These are phyloP conservation scores for Nymphalis urticae DNA, from an alignment of 2,888 invertebrate species.

Conservation along the genomic window DNA sequence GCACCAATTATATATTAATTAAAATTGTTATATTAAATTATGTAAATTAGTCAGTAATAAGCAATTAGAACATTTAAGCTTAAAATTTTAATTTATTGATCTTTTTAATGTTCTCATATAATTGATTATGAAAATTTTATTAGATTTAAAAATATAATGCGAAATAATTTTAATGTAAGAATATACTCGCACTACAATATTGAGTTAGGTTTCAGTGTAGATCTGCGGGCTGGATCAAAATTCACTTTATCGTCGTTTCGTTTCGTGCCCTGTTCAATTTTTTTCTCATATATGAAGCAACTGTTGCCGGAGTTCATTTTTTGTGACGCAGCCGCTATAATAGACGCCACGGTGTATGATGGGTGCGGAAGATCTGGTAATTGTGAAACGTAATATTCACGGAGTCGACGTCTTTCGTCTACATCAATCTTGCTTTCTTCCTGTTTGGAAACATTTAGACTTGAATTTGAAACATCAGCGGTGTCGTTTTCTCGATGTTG, in stretches of 20 bases:
- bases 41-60: no score
- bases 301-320: slow-evolving; percentile 48
- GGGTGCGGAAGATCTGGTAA: slow-evolving; percentile 61
- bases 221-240: slow-evolving; percentile 55
- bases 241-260: slow-evolving; percentile 34
- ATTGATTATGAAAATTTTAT: no score
- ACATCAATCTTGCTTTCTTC: slow-evolving; percentile 30
- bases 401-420: slow-evolving; percentile 42
- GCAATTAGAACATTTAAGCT: no score
- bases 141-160: background rate
- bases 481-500: slow-evolving; percentile 37
- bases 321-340: slow-evolving; percentile 55
- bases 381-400: slow-evolving; percentile 53
- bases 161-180: background rate
- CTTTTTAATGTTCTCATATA: no score
- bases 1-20: no score
- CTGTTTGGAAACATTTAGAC: slow-evolving; percentile 28
- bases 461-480: background rate
- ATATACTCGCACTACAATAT: background rate
- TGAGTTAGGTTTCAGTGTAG: slow-evolving; percentile 49
- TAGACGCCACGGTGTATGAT: slow-evolving; percentile 51
- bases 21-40: no score
- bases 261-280: slow-evolving; percentile 48
- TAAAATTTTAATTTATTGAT: no score
- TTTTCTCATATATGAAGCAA: slow-evolving; percentile 52